A percentile compares a stretch with the other conserved stretches of the same genome.
phyloP scores from a whole-genome alignment of 2,797 vertebrate genomes.

The Urosaurus nigricauda region DNA sequence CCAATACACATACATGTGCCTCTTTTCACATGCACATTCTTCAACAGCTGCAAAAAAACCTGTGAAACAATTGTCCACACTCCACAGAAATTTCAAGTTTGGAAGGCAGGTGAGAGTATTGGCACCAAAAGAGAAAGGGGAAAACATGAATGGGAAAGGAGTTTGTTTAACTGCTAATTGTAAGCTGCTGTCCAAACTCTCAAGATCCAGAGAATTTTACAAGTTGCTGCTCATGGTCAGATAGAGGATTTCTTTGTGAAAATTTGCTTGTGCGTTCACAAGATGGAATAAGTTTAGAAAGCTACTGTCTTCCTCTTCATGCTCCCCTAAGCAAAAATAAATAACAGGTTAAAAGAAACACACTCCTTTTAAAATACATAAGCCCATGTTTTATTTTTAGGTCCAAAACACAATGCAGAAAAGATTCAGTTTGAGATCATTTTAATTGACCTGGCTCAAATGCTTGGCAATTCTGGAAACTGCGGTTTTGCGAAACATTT shows the following conservation, averaged over 20 bases:
- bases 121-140: background rate
- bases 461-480: no score
- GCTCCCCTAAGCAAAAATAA: slow-evolving; percentile 66
- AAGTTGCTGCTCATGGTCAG: slow-evolving; percentile 62
- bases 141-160: background rate
- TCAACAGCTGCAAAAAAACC: slow-evolving; percentile 45
- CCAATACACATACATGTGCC: background rate
- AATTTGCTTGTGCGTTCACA: slow-evolving; percentile 86
- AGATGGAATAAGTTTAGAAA: slow-evolving; percentile 85
- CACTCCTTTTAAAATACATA: background rate
- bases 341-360: background rate
- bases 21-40: background rate
- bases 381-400: background rate
- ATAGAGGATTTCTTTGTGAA: slow-evolving; percentile 89
- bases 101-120: background rate
- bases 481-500: no score
- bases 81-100: background rate
- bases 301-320: slow-evolving; percentile 78
- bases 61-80: slow-evolving; percentile 23
- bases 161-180: slow-evolving; percentile 20
- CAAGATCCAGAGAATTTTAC: slow-evolving; percentile 49
- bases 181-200: background rate
- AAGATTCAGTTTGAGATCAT: no score
- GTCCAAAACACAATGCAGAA: no score
- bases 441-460: no score